phyloP scores from a whole-genome alignment of 1,140 invertebrate genomes.

The Heterodera schachtii region DNA sequence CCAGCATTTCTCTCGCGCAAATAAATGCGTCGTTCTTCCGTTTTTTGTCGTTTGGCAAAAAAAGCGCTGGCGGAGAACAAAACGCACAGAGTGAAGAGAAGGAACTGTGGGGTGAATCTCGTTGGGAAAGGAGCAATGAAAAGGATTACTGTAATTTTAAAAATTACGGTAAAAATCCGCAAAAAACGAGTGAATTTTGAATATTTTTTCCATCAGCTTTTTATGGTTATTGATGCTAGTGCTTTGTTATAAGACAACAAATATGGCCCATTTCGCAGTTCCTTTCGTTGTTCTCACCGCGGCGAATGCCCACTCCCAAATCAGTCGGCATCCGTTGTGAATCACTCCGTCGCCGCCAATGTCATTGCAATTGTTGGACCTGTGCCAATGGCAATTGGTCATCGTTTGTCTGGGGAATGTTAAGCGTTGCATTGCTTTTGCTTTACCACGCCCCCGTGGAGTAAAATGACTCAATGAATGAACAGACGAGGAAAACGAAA shows the following conservation, averaged over 20 bases:
- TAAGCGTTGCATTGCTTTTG: neutral
- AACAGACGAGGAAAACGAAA: conserved; percentile 55
- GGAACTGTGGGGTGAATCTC: conserved; percentile 46
- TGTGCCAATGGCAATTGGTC: neutral
- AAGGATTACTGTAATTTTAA: too few species aligned
- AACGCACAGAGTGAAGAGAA: conserved; percentile 50
- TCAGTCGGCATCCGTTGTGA: conserved; percentile 63
- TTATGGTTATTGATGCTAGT: too few species aligned
- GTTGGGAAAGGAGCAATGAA: too few species aligned
- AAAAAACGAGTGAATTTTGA: too few species aligned
- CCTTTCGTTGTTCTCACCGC: conserved; percentile 49
- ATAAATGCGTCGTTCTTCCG: conserved; percentile 27
- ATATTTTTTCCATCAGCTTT: too few species aligned
- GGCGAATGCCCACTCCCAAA: conserved; percentile 64
- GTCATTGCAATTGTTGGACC: conserved; percentile 64
- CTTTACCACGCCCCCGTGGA: conserved; percentile 59
- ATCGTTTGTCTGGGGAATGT: neutral
- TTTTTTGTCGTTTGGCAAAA: conserved; percentile 34
- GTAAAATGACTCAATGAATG: conserved; percentile 62
- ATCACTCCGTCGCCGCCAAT: conserved; percentile 63
- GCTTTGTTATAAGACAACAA: conserved; percentile 2
- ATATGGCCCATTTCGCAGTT: too few species aligned
- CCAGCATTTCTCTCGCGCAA: neutral
- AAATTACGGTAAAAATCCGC: neutral
- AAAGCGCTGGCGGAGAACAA: conserved; percentile 50